Evolutionary conservation across 1,140 invertebrate genomes (phyloP).

Genomic region (Drosophila orena): DNA sequence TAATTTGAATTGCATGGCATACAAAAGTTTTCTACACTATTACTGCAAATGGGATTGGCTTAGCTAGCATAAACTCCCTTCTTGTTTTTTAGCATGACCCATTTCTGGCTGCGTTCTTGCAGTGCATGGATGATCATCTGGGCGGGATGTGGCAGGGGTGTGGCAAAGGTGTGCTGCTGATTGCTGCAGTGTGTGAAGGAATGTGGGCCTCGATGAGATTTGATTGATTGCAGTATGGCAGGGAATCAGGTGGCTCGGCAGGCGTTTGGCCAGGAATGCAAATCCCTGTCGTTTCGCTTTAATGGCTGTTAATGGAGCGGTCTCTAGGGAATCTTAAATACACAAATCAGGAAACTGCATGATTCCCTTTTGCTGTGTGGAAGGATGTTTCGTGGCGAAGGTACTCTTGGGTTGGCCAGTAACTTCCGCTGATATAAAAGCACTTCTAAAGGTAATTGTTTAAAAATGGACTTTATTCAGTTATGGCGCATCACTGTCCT

Average conservation of each 20-base stretch:
- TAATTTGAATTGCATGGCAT: background rate
- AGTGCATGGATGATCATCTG: constrained; percentile 2
- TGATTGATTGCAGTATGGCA: constrained; percentile 11
- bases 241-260: background rate
- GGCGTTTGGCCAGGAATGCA: background rate
- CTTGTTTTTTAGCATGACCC: background rate
- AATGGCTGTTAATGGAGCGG: background rate
- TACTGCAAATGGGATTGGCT: no score
- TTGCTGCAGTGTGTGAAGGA: constrained; percentile 7
- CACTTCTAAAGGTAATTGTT: constrained; percentile 76
- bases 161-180: constrained; percentile 5
- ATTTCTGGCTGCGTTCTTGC: background rate
- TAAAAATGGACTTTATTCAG: constrained; percentile 79
- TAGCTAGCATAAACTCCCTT: background rate
- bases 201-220: constrained; percentile 11
- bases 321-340: background rate
- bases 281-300: background rate
- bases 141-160: background rate
- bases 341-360: background rate
- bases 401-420: constrained; percentile 20
- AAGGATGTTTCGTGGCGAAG: constrained; percentile 3
- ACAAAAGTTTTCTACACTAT: no score
- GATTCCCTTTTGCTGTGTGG: background rate
- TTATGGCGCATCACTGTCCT: constrained; percentile 44
- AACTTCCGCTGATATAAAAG: constrained; percentile 71